Evolutionary conservation across 1,140 invertebrate species (phyloP).

Genomic region (Apis florea): DNA sequence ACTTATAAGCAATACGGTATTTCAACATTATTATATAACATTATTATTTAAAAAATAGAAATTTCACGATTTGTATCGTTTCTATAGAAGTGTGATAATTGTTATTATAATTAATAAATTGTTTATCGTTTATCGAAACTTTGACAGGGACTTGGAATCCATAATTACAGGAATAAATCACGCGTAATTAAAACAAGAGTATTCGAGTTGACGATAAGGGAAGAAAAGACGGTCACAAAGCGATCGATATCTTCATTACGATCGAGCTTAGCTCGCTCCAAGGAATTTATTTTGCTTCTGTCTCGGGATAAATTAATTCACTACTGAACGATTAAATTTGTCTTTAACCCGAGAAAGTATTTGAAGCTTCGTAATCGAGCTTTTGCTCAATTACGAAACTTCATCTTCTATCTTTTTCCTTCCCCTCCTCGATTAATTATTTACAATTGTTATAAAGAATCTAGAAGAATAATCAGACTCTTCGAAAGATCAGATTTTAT

Average conservation of each 20-base stretch:
- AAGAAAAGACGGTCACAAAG: neutral
- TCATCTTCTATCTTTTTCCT: neutral
- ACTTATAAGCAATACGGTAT: too few species aligned
- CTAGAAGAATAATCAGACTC: neutral
- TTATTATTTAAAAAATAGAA: too few species aligned
- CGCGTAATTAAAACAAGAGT: neutral
- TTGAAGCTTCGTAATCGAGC: neutral
- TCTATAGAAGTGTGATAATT: too few species aligned
- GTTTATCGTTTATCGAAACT: too few species aligned
- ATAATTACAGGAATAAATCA: constrained; percentile 20
- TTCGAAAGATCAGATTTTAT: neutral
- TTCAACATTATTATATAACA: too few species aligned
- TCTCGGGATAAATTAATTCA: constrained; percentile 26
- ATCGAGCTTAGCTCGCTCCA: neutral
- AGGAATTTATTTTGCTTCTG: constrained; percentile 10
- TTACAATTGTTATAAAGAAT: neutral
- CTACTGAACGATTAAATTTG: constrained; percentile 26
- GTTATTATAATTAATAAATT: too few species aligned
- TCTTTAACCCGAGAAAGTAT: neutral
- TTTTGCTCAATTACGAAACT: neutral
- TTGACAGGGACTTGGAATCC: neutral
- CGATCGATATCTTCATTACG: constrained; percentile 34
- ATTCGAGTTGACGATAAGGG: constrained; percentile 8
- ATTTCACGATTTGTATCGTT: too few species aligned
- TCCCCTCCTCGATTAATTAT: neutral